These are phyloP conservation scores for Carabus problematicus DNA, from an alignment of 2,888 invertebrate genomes.

Conservation along the genomic window DNA sequence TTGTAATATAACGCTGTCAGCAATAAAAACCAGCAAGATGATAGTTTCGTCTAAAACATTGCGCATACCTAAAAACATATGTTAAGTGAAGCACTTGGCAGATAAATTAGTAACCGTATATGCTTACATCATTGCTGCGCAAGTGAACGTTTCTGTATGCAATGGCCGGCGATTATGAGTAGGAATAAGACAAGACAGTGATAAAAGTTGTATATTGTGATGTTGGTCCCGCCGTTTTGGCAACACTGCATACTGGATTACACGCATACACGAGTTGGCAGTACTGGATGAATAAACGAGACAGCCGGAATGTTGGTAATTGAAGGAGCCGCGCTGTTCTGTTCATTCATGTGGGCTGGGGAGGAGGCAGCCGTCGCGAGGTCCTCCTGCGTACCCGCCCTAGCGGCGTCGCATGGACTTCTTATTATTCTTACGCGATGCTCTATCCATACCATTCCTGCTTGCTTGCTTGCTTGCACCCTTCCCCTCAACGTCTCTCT, in stretches of 20 bases:
- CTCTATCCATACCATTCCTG: too few species aligned
- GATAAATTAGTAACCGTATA: too few species aligned
- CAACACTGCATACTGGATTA: constrained; percentile 30
- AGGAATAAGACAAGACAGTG: too few species aligned
- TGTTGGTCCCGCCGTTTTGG: constrained; percentile 11
- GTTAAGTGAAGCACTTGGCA: too few species aligned
- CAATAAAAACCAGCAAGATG: too few species aligned
- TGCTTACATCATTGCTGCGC: too few species aligned
- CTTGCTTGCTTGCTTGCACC: background rate
- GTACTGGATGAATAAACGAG: constrained; percentile 37
- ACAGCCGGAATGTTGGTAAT: constrained; percentile 38
- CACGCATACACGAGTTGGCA: constrained; percentile 20
- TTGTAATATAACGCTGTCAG: too few species aligned
- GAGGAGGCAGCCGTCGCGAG: background rate
- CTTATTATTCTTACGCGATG: constrained; percentile 1
- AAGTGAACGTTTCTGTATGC: too few species aligned
- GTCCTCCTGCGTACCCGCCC: constrained; percentile 1
- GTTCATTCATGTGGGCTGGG: background rate
- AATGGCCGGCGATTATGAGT: too few species aligned
- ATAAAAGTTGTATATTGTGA: constrained; percentile 3
- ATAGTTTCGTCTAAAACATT: too few species aligned
- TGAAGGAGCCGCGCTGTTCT: constrained; percentile 27
- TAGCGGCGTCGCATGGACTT: background rate
- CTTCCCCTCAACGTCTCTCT: background rate
- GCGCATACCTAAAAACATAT: too few species aligned